Conservation (phyloP, 2,888 invertebrate species). For the Notodonta ziczac region DNA sequence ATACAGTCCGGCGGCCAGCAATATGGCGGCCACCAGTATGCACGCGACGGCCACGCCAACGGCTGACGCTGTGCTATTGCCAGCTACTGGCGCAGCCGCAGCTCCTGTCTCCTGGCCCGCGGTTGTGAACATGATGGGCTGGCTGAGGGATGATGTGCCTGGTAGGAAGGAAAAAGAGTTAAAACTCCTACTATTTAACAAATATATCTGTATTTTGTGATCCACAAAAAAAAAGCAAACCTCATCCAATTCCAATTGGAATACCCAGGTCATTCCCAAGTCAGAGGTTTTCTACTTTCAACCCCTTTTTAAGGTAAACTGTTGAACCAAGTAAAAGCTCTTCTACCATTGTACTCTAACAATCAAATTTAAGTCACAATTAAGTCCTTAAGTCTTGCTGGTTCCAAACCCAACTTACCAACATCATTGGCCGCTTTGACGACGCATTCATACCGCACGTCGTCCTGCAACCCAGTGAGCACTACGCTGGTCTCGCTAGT, state of each 20-base stretch:
- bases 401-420: conserved; percentile 71
- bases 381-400: too few relatives aligned
- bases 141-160: conserved; percentile 90
- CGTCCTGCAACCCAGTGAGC: conserved; percentile 89
- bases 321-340: too few relatives aligned
- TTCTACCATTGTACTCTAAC: too few relatives aligned
- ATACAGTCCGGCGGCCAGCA: conserved; percentile 86
- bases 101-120: conserved; percentile 90
- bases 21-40: conserved; percentile 85
- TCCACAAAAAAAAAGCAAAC: too few relatives aligned
- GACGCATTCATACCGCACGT: conserved; percentile 90
- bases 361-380: too few relatives aligned
- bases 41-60: conserved; percentile 87
- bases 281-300: too few relatives aligned
- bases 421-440: conserved; percentile 92
- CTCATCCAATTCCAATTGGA: too few relatives aligned
- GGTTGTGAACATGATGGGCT: conserved; percentile 89
- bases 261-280: too few relatives aligned
- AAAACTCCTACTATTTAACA: too few relatives aligned
- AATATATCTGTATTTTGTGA: too few relatives aligned
- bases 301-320: too few relatives aligned
- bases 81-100: conserved; percentile 84
- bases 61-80: conserved; percentile 85
- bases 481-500: conserved; percentile 89
- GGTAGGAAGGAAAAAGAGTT: conserved; percentile 9